Conservation (phyloP, 2,797 vertebrate genomes). For the Ptychadena robeensis region DNA sequence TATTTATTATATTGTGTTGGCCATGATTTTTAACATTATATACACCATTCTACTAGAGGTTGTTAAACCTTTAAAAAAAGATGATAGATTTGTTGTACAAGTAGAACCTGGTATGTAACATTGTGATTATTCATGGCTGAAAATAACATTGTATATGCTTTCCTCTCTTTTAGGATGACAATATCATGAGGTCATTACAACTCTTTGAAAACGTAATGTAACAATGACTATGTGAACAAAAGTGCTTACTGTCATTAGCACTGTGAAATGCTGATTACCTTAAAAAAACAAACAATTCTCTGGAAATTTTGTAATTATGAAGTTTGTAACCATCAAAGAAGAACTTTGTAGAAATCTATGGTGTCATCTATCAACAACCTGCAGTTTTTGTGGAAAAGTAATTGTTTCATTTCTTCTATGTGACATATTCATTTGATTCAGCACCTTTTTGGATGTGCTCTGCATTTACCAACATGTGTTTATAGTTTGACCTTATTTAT, state of each 20-base stretch:
- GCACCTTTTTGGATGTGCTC: constrained; percentile 76
- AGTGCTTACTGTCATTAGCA: constrained; percentile 59
- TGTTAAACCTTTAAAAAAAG: no score
- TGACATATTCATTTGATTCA: constrained; percentile 65
- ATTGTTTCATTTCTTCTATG: constrained; percentile 57
- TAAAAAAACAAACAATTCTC: constrained; percentile 61
- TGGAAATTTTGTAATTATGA: constrained; percentile 69
- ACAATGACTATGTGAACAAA: constrained; percentile 10
- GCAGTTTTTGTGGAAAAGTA: constrained; percentile 34
- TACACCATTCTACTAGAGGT: no score
- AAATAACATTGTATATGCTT: background rate
- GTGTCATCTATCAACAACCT: constrained; percentile 28
- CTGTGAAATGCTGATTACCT: constrained; percentile 62
- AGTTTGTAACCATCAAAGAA: constrained; percentile 48
- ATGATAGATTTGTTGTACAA: no score
- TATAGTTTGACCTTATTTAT: constrained; percentile 33
- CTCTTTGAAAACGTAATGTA: constrained; percentile 98
- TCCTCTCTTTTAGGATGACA: constrained; percentile 86
- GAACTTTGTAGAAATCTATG: constrained; percentile 67
- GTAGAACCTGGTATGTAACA: no score
- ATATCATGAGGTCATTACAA: constrained; percentile 97
- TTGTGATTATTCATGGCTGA: background rate
- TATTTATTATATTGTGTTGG: no score
- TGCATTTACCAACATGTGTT: constrained; percentile 60
- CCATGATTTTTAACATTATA: no score